These are phyloP conservation scores for Phragmatobia fuliginosa DNA, from an alignment of 2,888 invertebrate species.

Conservation along the genomic window DNA sequence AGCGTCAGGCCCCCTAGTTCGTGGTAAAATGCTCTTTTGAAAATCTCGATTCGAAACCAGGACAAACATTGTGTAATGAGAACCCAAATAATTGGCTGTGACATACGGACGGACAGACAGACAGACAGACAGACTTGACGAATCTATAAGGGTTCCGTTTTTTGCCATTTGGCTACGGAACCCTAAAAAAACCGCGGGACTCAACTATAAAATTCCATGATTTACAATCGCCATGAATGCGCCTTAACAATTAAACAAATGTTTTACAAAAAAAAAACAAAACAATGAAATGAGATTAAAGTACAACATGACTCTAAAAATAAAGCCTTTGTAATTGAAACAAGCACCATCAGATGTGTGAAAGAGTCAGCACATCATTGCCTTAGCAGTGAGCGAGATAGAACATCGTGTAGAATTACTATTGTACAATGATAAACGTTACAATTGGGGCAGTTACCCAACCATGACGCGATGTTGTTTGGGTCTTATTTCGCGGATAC, in stretches of 20 bases:
- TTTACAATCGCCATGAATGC: background rate
- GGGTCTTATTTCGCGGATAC: conserved; percentile 42
- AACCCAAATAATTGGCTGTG: too few relatives aligned
- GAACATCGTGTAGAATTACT: conserved; percentile 40
- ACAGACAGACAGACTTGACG: too few relatives aligned
- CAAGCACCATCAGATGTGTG: background rate
- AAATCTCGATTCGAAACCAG: too few relatives aligned
- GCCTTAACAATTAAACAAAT: background rate
- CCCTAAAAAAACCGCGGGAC: too few relatives aligned
- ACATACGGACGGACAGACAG: too few relatives aligned
- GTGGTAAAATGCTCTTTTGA: too few relatives aligned
- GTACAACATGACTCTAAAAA: conserved; percentile 1
- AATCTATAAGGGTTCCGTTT: too few relatives aligned
- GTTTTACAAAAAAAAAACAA: background rate
- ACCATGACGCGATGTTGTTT: conserved; percentile 25
- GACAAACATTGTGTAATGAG: too few relatives aligned
- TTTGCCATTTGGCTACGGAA: too few relatives aligned
- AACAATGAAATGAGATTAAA: background rate
- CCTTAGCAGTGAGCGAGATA: background rate
- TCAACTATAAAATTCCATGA: too few relatives aligned
- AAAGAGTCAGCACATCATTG: background rate
- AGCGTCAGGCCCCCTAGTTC: too few relatives aligned
- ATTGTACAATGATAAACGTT: conserved; percentile 29
- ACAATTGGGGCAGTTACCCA: conserved; percentile 41
- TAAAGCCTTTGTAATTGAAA: conserved; percentile 4